Percentiles rank a stretch among this genome's conserved stretches.
These are phyloP conservation scores for Hirtodrosophila alboralis DNA, from an alignment of 2,888 invertebrate genomes.

Conservation along the genomic window DNA sequence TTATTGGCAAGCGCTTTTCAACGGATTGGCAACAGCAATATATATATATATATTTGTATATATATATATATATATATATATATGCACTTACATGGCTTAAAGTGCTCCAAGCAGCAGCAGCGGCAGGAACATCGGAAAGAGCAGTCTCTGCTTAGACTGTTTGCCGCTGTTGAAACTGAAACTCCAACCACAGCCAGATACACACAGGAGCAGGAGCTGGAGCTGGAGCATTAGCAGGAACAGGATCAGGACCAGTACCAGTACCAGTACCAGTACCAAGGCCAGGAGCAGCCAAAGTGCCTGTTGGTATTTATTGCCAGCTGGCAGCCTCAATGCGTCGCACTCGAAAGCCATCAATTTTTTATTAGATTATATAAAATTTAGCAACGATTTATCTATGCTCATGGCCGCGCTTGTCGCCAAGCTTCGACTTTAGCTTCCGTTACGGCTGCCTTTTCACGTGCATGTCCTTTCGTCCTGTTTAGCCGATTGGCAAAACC, in stretches of 20 bases:
- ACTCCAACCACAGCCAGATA: constrained; percentile 4
- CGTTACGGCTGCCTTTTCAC: constrained; percentile 6
- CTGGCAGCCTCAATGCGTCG: constrained; percentile 49
- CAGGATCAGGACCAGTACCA: constrained; percentile 1
- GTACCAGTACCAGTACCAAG: background rate
- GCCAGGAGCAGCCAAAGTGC: constrained; percentile 10
- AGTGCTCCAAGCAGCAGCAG: constrained; percentile 32
- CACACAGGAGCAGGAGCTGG: background rate
- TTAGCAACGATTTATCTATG: constrained; percentile 78
- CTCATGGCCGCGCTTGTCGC: constrained; percentile 49
- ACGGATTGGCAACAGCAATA: constrained; percentile 65
- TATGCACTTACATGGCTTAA: constrained; percentile 35
- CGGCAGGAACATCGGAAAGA: constrained; percentile 10
- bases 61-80: constrained; percentile 18
- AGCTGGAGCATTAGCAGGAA: background rate
- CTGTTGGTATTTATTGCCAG: constrained; percentile 71
- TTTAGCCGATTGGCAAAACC: constrained; percentile 39
- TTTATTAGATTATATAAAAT: constrained; percentile 81
- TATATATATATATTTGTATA: constrained; percentile 35
- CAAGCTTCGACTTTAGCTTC: constrained; percentile 6
- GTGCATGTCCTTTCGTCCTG: constrained; percentile 3
- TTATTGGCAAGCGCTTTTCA: constrained; percentile 76
- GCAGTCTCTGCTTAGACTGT: constrained; percentile 38
- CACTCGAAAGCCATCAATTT: constrained; percentile 74
- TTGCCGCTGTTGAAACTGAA: constrained; percentile 10